A percentile compares a stretch with the other conserved stretches of the same genome.
Evolutionary conservation across 2,797 vertebrate genomes (phyloP).

Genomic region (Manis crassicaudata): DNA sequence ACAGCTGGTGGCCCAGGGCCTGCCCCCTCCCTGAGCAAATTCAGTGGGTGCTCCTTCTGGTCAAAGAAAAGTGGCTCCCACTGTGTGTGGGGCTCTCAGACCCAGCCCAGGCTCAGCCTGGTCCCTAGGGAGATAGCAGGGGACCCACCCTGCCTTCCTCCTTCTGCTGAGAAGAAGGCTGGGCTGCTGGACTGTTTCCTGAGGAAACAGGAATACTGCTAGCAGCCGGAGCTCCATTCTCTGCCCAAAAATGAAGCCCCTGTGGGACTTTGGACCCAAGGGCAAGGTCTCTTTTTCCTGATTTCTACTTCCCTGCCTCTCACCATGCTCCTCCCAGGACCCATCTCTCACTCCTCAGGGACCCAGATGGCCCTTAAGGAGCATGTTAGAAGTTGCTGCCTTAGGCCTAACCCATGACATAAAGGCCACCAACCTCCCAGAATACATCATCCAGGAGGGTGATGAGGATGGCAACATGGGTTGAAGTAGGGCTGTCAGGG

Average conservation of each 20-base stretch:
- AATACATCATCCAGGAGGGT: background rate
- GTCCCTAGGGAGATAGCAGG: background rate
- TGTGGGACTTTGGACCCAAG: background rate
- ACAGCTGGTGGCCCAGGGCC: background rate
- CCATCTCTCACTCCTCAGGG: rapidly evolving
- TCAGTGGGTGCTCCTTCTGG: background rate
- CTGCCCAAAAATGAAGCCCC: rapidly evolving
- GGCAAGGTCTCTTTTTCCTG: background rate
- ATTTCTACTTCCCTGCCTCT: background rate
- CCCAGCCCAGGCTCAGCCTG: background rate
- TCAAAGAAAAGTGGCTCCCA: background rate
- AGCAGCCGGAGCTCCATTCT: background rate
- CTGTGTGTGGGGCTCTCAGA: background rate
- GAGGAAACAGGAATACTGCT: background rate
- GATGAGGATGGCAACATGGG: rapidly evolving
- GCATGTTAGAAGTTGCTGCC: background rate
- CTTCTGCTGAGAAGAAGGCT: background rate
- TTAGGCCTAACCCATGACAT: background rate
- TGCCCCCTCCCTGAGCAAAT: background rate
- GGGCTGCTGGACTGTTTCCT: background rate
- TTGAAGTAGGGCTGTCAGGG: background rate
- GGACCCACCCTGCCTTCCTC: background rate
- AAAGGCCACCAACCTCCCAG: background rate
- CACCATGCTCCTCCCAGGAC: background rate
- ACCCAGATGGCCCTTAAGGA: background rate